Base-by-base conservation (phyloP, 2,113 vertebrate species). In the Erythrolamprus reginae region DNA sequence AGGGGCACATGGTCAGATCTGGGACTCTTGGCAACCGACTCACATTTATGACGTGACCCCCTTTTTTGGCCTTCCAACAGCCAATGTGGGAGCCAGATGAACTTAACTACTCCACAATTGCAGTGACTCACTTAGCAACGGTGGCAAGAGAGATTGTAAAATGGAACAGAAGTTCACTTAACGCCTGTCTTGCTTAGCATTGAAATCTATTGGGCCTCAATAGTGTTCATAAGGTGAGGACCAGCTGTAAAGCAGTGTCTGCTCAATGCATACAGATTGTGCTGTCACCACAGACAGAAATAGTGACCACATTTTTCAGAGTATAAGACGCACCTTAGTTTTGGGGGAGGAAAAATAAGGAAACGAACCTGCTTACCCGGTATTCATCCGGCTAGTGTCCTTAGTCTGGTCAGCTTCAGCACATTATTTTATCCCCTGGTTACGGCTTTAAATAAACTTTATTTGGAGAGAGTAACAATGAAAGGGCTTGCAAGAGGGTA, bases 131-230 rank as follows among this genome's bases (percentile, higher is more conserved):
- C 12, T 65, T 65, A 65, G 15, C 4, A n/a, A 28, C 12, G 1
- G 58, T n/a, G 58, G 61, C 61, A n/a, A 10, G 61, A n/a, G n/a
- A 65, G 28, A 28, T n/a, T n/a, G 28, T 65, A 5, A 15, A 65
- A 65, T 15, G 12, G 28, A 13, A n/a, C 12, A 65, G 8, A n/a
- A 58, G 26, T 26, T 10, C 24, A 58, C 56, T 26, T 7, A 26
- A 15, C 0, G 12, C 28, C 58, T 65, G 28, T 6, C 58, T 65
- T 15, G 12, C 28, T 65, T n/a, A n/a, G 28, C 28, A 65, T 13
- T 12, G 1, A n/a, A 13, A 15, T n/a, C n/a, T 2, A 5, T n/a
- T 13, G 58, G 12, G 28, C 4, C 13, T 12, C 4, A n/a, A 0
- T 15, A 2, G 58, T n/a, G 58, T 10, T n/a, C 58, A 1, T 65